Base-by-base conservation (phyloP, 1,140 invertebrate species). In the Phortica variegata region DNA sequence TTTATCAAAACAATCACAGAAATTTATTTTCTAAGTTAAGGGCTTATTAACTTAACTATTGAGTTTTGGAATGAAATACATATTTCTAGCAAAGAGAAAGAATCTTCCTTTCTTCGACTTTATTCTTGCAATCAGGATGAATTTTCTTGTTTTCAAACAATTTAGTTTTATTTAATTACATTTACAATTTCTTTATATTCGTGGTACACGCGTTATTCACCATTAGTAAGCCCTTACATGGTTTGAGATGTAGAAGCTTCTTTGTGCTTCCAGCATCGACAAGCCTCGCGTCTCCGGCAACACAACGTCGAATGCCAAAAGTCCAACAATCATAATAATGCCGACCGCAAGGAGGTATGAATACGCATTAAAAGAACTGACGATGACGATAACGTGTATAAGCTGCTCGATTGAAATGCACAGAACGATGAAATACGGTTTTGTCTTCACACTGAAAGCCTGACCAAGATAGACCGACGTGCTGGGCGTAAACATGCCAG, bases 301-400 rank as follows among this genome's bases (percentile, higher is more conserved):
- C 0, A 13, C 44, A 13, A 46, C 20, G 13, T 19, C 15, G 26
- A 51, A 29, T 1, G 26, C 13, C 2, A 49, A n/a, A 2, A 31
- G 19, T 3, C 21, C 21, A 19, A 43, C 33, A 7, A 49, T 13
- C n/a, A 43, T 43, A n/a, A 49, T 20, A 10, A 49, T 18, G n/a
- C 47, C 47, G 3, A 31, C 23, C 5, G 29, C 29, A 16, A 47
- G n/a, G 13, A 26, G 31, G 20, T 21, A 45, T 3, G 19, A 13
- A 13, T 3, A 37, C 10, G 37, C 10, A 2, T 21, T n/a, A 1
- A 2, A 13, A 18, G 34, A 44, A 21, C 29, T 43, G 33, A 26
- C 40, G 4, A 52, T 52, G 8, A 42, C 16, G 9, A 52, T 47
- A 9, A 47, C 47, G 8, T 52, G 49, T 15, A 52, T 36, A 3